phyloP scores from a whole-genome alignment of 2,797 vertebrate genomes.

The Avahi laniger region DNA sequence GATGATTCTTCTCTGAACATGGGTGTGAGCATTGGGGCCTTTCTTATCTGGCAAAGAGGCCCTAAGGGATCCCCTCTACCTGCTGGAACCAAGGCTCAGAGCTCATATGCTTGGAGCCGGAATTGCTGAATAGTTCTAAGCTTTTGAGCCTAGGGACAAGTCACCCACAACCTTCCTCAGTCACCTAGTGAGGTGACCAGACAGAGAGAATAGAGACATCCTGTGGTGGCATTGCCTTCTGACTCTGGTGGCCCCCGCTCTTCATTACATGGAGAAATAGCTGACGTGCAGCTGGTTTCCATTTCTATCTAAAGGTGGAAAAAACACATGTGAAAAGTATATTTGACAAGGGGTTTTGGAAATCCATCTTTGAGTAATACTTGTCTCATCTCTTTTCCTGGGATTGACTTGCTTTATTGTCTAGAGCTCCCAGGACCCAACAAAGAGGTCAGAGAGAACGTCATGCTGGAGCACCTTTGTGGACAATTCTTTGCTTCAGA shows the following conservation, averaged over 20 bases:
- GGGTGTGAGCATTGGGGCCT: conserved; percentile 34
- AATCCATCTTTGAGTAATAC: background rate
- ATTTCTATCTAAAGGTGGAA: conserved; percentile 5
- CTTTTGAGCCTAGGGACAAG: background rate
- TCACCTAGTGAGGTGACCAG: background rate
- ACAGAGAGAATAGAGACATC: background rate
- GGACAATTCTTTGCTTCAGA: conserved; percentile 41
- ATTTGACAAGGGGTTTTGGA: background rate
- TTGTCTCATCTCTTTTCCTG: conserved; percentile 43
- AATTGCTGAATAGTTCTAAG: conserved; percentile 32
- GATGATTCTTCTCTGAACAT: conserved; percentile 42
- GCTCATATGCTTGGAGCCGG: background rate
- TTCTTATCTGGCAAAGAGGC: conserved; percentile 28
- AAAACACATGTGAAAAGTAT: background rate
- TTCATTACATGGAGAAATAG: background rate
- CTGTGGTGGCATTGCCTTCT: background rate
- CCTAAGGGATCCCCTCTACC: background rate
- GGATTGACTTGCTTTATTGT: conserved; percentile 32
- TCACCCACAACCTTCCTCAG: conserved; percentile 11
- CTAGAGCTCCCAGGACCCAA: background rate
- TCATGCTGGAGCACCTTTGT: background rate
- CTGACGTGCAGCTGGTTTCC: background rate
- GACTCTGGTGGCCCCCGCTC: background rate
- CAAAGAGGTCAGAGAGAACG: conserved; percentile 19
- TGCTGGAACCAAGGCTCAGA: conserved; percentile 69